Conservation (phyloP, 2,888 invertebrate species). For the Macrosiphum euphorbiae region DNA sequence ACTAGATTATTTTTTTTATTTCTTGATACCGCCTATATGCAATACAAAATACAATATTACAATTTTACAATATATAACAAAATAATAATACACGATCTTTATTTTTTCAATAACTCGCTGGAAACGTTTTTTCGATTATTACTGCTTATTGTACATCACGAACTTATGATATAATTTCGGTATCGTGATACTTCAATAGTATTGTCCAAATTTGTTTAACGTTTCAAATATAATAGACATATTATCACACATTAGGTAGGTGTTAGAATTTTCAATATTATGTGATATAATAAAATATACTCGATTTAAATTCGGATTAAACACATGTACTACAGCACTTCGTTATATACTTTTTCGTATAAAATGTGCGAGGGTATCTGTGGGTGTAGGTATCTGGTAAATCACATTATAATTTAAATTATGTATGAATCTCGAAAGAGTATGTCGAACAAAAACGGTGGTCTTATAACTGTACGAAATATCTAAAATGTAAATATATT, state of each 20-base stretch:
- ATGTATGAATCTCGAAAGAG: background rate
- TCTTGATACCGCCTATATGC: background rate
- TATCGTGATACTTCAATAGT: background rate
- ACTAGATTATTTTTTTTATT: background rate
- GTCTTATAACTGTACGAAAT: background rate
- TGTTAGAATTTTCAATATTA: background rate
- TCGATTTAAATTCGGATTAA: background rate
- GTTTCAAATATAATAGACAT: background rate
- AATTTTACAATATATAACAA: background rate
- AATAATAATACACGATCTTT: background rate
- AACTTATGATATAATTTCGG: background rate
- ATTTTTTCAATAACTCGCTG: background rate
- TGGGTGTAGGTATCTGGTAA: background rate
- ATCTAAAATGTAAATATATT: background rate
- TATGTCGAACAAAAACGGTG: background rate
- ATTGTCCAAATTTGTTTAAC: background rate
- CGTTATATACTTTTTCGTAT: background rate
- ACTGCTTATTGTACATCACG: background rate
- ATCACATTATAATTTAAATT: too few species aligned
- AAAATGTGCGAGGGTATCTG: background rate
- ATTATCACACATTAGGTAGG: background rate
- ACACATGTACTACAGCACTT: background rate
- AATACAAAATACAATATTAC: background rate
- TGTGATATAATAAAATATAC: background rate
- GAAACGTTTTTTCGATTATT: background rate